Evolutionary conservation across 2,797 vertebrate species (phyloP), one percentile per base, ranked within the genome.

Genomic region (Phaenicophaeus curvirostris): DNA sequence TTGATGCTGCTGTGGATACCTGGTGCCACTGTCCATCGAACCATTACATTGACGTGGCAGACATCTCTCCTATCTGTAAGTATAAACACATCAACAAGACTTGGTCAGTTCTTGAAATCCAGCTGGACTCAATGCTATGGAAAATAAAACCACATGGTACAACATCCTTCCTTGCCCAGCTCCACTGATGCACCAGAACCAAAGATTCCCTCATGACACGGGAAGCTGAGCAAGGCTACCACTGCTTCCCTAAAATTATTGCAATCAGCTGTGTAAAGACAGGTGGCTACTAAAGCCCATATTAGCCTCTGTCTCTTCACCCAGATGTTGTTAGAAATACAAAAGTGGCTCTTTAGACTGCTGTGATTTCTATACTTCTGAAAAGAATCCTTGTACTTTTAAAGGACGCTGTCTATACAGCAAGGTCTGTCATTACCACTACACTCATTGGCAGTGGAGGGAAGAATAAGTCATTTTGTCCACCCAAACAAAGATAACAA

Each of bases 11-110:
- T 11, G 7, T 9, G 37, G 19, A 62, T 68, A 7, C 25, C n/a
- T 5, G 3, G 33, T 66, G 39, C 30, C 37, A 9, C 46, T 13
- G 27, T 15, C 55, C 42, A 44, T 31, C 51, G 8, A 48, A 48
- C 11, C 1, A 0, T 11, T 16, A 63, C 41, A 8, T 8, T 31
- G 14, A 30, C 3, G 3, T 18, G 30, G 14, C n/a, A 50, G 30
- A 42, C n/a, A 33, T 11, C 59, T 66, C 39, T 69, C 35, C 59
- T 44, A 31, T 2, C 21, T 53, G 4, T 9, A 53, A 17, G 46
- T 9, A 39, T 6, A 48, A 85, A 62, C 24, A 48, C 35, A 63
- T 5, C 63, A 74, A 54, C 24, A 57, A 63, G 66, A 31, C 6
- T 62, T 3, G 1, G 20, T 37, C 57, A 14, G 33, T 30, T 81